Percentiles rank a stretch among this genome's conserved stretches.
Evolutionary conservation across 2,113 vertebrate species (phyloP).

Genomic region (rabbit (Oryctolagus cuniculus)): DNA sequence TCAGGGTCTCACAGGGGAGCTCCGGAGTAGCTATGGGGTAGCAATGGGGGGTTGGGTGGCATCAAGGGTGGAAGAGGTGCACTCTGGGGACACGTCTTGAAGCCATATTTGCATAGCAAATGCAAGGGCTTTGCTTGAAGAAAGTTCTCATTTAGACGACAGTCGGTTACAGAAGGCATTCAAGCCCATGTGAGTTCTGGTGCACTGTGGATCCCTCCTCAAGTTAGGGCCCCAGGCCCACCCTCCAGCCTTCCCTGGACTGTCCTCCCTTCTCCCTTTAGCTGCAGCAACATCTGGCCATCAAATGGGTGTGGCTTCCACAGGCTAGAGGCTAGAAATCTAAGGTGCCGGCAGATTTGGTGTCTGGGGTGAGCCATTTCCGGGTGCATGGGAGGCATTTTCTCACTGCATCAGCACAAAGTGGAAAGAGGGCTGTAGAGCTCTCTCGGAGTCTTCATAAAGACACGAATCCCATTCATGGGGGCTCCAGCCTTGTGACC

Average conservation of each 20-base stretch:
- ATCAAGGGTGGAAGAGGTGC: neutral
- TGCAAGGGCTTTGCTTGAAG: no score
- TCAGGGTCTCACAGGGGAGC: neutral
- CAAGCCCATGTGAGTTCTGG: neutral
- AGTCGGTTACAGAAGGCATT: no score
- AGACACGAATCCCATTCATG: neutral
- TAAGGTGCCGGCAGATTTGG: no score
- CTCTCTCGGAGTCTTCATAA: neutral
- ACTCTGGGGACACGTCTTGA: neutral
- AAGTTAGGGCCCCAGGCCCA: neutral
- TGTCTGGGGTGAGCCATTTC: no score
- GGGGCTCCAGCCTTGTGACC: neutral
- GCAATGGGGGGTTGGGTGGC: no score
- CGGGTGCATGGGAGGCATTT: neutral
- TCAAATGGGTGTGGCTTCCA: neutral
- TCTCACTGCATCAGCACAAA: no score
- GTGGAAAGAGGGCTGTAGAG: neutral
- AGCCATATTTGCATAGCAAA: neutral
- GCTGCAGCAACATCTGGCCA: neutral
- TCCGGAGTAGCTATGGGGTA: fast-evolving
- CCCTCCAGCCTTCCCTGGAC: neutral
- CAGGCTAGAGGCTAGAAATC: neutral
- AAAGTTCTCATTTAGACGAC: neutral
- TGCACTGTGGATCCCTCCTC: fast-evolving
- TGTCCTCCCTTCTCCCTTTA: no score